Base-by-base conservation (phyloP, 2,888 invertebrate genomes). In the Papilio gigon region DNA sequence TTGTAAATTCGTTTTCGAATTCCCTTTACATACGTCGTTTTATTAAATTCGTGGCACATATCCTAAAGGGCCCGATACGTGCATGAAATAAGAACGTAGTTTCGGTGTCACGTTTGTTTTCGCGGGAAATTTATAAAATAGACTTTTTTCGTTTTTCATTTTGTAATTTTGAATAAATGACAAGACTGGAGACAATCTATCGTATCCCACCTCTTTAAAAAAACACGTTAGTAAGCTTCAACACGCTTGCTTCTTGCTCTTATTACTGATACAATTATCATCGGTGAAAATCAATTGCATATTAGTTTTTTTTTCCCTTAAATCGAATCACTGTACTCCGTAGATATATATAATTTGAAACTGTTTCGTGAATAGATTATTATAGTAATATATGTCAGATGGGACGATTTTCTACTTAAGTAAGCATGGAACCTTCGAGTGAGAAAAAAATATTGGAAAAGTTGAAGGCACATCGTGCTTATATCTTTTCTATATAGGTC, bases 21-120 rank as follows among this genome's bases (percentile, higher is more conserved):
- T 40, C 40, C 17, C 25, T 40, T 59, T 59, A 37, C 60, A 60
- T 60, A 40, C 60, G 60, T 22, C 60, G 2, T 60, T 60, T 60
- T 60, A 60, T 60, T 60, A 40, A 60, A 60, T 40, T 60, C 40
- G 60, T 60, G 60, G 60, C 60, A 60, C 60, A 60, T 60, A 60
- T 25, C 25, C 40, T 60, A 60, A 60, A 40, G 35, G 25, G 40
- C 22, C 22, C 27, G 14, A n/a, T 60, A 60, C 60, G 40, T 60
- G 60, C 12, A 8, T 25, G 60, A 60, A 60, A 60, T 25, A 60
- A 60, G 40, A 60, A 25, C 37, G 14, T 25, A 25, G 60, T 40
- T 60, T 60, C 60, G 40, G 25, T 37, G 60, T 60, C 37, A 40
- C 37, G 25, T 60, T 60, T 60, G 60, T 40, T 60, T 60, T 40